Evolutionary conservation across 2,888 invertebrate genomes (phyloP), one percentile per base, ranked within the genome.

Genomic region (Apamea crenata): DNA sequence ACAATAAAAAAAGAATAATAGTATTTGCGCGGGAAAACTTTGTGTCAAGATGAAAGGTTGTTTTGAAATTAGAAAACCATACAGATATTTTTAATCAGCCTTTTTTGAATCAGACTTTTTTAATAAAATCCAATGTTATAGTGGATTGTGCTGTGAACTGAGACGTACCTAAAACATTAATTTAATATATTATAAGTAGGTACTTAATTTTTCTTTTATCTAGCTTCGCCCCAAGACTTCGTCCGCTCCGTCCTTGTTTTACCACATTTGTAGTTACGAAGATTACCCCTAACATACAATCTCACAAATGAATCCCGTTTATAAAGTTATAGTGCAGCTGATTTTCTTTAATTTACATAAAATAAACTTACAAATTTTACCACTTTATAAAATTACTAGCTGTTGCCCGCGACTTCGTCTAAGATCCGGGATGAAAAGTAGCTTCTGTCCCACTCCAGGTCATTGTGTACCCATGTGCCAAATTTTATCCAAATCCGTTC

Each of bases 41-140:
- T 16, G 40, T 73, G 65, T 32, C 70, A 83, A 70, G 29, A 12
- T 69, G 65, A 79, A 47, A 69, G 40, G 2, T 29, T 29, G 21
- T 50, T 83, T 75, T 76, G 10, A 70, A 61, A 74, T 74, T 50
- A 59, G 14, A 74, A 76, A 56, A 47, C 12, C 6, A 12, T 16
- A 6, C 8, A 25, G 2, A 4, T 2, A 6, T 36, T 36, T 53
- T 76, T 63, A 8, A 5, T 14, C 4, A 4, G 1, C 2, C 3
- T 59, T 79, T 53, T n/a, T 47, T 21, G 7, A 56, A 29, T 40
- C 1, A 1, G 14, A 25, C 2, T 68, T 61, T 68, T 40, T 10
- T 10, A 32, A 25, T 40, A 18, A 50, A 32, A 14, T 18, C 29
- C 10, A 18, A 32, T 21, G n/a, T 61, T 50, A 40, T 12, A 59